Conservation (phyloP, 1,140 invertebrate genomes). For the Danaus melanippus region DNA sequence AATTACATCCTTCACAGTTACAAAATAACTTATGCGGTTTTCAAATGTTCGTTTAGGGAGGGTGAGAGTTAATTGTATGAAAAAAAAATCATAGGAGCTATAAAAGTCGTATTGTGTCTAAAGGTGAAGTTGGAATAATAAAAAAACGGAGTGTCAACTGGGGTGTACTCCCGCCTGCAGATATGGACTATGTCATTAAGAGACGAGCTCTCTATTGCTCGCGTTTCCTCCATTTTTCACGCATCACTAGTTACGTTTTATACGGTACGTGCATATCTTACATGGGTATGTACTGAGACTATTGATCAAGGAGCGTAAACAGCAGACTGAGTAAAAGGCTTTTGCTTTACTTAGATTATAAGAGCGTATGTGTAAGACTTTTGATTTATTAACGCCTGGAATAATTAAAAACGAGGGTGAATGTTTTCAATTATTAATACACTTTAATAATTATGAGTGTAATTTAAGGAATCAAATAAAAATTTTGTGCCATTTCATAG, state of each 20-base stretch:
- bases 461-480: too few relatives aligned
- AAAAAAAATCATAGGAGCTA: conserved; percentile 55
- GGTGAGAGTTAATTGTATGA: conserved; percentile 57
- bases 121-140: conserved; percentile 60
- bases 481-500: too few relatives aligned
- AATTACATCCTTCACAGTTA: conserved; percentile 49
- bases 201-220: conserved; percentile 34
- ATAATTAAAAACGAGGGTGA: conserved; percentile 7
- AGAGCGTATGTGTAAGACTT: conserved; percentile 8
- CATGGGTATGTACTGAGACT: conserved; percentile 17
- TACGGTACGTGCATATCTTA: conserved; percentile 32
- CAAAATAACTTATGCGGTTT: conserved; percentile 43
- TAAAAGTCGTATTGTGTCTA: conserved; percentile 62
- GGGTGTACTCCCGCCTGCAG: conserved; percentile 26
- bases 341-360: conserved; percentile 12
- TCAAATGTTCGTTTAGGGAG: conserved; percentile 36
- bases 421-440: not conserved
- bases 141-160: conserved; percentile 41
- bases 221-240: conserved; percentile 45
- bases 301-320: conserved; percentile 23
- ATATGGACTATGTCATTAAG: conserved; percentile 54
- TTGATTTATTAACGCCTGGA: conserved; percentile 12
- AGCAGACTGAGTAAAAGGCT: conserved; percentile 10
- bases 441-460: too few relatives aligned
- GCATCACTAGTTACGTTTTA: conserved; percentile 45